These are phyloP conservation scores for Phodopus roborovskii DNA, from an alignment of 2,113 vertebrate species.

Conservation along the genomic window DNA sequence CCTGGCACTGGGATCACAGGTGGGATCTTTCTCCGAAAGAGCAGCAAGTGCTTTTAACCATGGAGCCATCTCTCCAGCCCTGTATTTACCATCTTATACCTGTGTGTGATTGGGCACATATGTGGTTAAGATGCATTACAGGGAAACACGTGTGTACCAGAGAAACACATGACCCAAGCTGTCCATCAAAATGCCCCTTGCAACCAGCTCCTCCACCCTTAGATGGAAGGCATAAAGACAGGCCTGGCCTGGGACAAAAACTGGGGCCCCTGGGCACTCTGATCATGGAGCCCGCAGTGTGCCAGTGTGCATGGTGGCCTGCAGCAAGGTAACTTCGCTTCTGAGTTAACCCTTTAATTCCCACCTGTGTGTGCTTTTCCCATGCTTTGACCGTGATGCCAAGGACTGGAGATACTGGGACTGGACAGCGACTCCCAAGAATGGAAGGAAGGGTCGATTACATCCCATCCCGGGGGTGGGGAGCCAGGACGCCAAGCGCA, in stretches of 20 bases:
- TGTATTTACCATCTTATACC: too few relatives aligned
- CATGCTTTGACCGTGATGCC: too few relatives aligned
- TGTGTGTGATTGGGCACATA: background rate
- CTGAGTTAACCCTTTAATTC: background rate
- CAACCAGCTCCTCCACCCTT: background rate
- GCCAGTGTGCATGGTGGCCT: too few relatives aligned
- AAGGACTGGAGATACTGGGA: background rate
- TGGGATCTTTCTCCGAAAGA: background rate
- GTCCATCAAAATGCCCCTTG: background rate
- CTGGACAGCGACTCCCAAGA: too few relatives aligned
- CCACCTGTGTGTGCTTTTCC: background rate
- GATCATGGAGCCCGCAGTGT: background rate
- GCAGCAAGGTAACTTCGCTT: background rate
- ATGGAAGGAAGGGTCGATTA: too few relatives aligned
- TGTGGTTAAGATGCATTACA: background rate
- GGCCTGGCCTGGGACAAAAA: background rate
- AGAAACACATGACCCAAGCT: background rate
- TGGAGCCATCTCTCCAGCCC: background rate
- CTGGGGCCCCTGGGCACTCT: background rate
- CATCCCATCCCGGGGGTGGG: background rate
- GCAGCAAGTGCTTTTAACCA: background rate
- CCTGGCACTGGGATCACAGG: background rate
- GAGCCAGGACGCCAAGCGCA: accelerated
- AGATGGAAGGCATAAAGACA: background rate
- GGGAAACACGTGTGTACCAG: background rate